phyloP scores from a whole-genome alignment of 2,797 vertebrate species.

The Enteromius viviparus region DNA sequence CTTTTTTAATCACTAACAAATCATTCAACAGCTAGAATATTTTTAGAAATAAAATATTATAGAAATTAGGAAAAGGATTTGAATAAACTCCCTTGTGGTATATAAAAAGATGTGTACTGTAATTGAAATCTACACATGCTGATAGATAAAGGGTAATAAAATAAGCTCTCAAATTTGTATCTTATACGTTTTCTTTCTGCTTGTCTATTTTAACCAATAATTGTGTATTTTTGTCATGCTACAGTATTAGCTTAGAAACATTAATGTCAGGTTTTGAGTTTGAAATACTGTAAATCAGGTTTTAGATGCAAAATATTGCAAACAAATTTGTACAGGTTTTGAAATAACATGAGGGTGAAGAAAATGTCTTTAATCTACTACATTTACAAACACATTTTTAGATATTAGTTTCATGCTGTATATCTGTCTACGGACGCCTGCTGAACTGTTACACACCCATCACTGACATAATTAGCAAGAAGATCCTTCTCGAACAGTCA shows the following conservation, averaged over 20 bases:
- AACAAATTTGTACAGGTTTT: neutral
- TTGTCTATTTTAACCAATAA: neutral
- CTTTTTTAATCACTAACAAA: neutral
- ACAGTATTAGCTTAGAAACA: no score
- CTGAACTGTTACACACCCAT: neutral
- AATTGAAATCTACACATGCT: neutral
- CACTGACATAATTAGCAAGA: neutral
- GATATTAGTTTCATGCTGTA: neutral
- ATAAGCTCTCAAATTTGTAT: neutral
- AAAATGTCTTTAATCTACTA: neutral
- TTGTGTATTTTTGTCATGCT: no score
- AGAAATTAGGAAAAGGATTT: neutral
- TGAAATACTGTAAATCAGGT: no score
- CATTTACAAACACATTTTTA: neutral
- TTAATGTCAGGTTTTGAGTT: no score
- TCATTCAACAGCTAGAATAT: no score
- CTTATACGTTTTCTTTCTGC: neutral
- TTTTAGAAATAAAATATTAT: neutral
- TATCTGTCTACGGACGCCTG: neutral
- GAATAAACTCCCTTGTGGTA: no score
- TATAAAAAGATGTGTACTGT: no score
- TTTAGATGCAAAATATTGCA: no score
- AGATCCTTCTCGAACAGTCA: constrained; percentile 1
- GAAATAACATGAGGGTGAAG: neutral
- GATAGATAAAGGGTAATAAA: neutral